Percentiles rank a stretch among this genome's conserved stretches.
phyloP scores from a whole-genome alignment of 2,888 invertebrate species.

The Aporophyla lueneburgensis region DNA sequence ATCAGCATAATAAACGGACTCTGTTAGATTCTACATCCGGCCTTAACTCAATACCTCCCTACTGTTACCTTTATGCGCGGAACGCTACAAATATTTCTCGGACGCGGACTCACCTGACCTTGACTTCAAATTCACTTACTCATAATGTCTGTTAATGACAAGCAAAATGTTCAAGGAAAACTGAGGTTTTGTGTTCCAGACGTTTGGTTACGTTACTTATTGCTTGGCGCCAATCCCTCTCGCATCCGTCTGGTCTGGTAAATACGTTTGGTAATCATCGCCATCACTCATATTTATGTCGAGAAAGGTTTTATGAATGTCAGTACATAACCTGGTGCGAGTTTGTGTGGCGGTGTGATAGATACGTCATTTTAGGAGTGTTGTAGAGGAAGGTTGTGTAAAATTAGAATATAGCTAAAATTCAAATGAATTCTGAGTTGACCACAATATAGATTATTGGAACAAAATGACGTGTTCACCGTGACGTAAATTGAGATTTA shows the following conservation, averaged over 20 bases:
- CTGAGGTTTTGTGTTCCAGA: conserved; percentile 41
- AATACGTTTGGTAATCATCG: neutral
- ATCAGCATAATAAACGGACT: too few species aligned
- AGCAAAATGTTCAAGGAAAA: neutral
- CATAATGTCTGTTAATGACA: conserved; percentile 8
- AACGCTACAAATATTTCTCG: neutral
- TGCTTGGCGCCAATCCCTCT: neutral
- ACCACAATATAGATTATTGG: neutral
- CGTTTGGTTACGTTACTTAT: neutral
- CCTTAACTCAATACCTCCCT: too few species aligned
- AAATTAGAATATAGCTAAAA: neutral
- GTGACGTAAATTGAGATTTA: neutral
- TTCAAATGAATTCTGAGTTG: neutral
- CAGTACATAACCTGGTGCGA: neutral
- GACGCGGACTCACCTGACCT: neutral
- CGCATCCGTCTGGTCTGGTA: neutral
- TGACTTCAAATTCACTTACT: conserved; percentile 14
- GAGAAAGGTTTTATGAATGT: neutral
- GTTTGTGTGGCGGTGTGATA: neutral
- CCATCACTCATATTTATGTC: neutral
- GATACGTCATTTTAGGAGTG: neutral
- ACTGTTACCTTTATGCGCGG: too few species aligned
- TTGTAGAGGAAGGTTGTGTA: neutral
- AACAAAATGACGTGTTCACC: neutral
- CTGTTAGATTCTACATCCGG: neutral